These are phyloP conservation scores for Chionoecetes opilio DNA, from an alignment of 1,140 invertebrate genomes.

Conservation along the genomic window DNA sequence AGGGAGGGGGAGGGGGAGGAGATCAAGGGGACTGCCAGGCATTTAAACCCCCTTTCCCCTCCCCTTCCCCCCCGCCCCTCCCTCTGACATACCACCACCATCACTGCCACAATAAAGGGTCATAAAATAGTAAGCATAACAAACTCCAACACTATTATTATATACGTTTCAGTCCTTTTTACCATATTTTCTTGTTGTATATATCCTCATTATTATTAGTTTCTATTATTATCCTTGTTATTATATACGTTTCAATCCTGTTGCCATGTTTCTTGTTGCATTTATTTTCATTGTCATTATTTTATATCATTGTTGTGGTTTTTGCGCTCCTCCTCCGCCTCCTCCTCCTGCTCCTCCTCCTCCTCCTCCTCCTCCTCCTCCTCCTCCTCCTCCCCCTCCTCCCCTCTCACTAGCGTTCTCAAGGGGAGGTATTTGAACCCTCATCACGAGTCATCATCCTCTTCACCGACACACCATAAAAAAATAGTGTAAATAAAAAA, in stretches of 20 bases:
- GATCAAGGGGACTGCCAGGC: background rate
- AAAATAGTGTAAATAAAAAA: background rate
- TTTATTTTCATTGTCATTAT: background rate
- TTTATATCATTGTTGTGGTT: background rate
- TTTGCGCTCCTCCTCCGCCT: background rate
- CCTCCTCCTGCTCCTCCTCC: background rate
- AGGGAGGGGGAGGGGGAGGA: background rate
- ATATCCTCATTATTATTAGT: too few species aligned
- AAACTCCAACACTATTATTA: too few species aligned
- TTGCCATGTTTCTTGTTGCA: background rate
- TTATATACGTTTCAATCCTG: background rate
- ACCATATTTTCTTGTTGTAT: too few species aligned
- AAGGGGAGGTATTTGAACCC: background rate
- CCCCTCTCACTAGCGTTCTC: background rate
- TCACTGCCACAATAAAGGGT: background rate
- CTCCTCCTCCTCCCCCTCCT: too few species aligned
- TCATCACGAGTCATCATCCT: background rate
- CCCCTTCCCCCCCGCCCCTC: background rate
- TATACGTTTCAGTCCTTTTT: too few species aligned
- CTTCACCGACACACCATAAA: background rate
- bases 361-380: background rate
- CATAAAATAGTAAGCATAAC: background rate
- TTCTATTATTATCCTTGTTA: too few species aligned
- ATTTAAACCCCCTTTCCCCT: background rate
- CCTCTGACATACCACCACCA: background rate